These are phyloP conservation scores for Pachypsylla venusta DNA, from an alignment of 1,140 invertebrate genomes.

Conservation along the genomic window DNA sequence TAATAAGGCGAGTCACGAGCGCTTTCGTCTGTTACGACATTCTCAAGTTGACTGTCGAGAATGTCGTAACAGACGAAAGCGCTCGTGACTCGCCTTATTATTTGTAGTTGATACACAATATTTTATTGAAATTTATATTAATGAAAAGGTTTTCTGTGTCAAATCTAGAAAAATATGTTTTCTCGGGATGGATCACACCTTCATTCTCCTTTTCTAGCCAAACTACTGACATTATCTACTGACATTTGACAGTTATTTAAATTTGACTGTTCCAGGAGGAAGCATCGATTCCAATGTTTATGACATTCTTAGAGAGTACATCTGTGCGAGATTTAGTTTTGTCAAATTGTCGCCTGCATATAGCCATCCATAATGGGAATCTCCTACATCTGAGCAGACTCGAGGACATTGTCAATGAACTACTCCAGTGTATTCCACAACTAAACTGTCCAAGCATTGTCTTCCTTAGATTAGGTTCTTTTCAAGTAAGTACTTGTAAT, in stretches of 20 bases:
- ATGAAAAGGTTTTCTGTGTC: too few species aligned
- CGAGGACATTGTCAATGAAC: slow-evolving; percentile 31
- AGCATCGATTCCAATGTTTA: slow-evolving; percentile 32
- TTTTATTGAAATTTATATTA: too few species aligned
- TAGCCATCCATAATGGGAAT: slow-evolving; percentile 33
- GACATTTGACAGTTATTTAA: slow-evolving; percentile 1
- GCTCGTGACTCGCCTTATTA: too few species aligned
- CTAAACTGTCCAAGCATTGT: slow-evolving; percentile 31
- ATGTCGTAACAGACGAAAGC: too few species aligned
- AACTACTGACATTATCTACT: not conserved
- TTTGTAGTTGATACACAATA: too few species aligned
- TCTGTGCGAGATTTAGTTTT: slow-evolving; percentile 34
- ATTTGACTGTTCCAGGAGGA: slow-evolving; percentile 28
- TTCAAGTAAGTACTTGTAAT: slow-evolving; percentile 34
- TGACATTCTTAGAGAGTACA: slow-evolving; percentile 32
- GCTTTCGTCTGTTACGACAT: too few species aligned
- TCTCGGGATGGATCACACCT: too few species aligned
- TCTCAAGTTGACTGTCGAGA: too few species aligned
- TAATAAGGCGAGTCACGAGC: too few species aligned
- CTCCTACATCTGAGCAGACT: slow-evolving; percentile 30
- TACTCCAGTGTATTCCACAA: slow-evolving; percentile 29
- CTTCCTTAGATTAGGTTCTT: slow-evolving; percentile 35
- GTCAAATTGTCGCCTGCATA: slow-evolving; percentile 33
- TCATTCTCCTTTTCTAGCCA: too few species aligned
- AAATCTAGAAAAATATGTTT: too few species aligned